These are phyloP conservation scores for Bufo bufo DNA, from an alignment of 2,113 vertebrate species.

Conservation along the genomic window DNA sequence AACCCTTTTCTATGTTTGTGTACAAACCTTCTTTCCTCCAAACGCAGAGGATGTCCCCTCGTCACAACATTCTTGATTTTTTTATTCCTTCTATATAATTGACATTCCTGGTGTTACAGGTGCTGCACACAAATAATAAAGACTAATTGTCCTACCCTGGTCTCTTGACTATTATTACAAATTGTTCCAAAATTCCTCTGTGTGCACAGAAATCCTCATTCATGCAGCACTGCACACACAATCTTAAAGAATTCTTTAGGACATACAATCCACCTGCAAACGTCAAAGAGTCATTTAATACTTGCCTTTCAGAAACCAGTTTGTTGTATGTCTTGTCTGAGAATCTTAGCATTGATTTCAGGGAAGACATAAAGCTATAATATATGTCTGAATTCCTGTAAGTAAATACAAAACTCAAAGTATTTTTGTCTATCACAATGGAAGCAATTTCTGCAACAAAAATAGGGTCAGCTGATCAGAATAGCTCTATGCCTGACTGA, in stretches of 20 bases:
- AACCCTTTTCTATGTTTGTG: too few species aligned
- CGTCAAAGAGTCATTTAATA: conserved; percentile 38
- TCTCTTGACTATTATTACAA: conserved; percentile 33
- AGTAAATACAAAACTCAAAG: background rate
- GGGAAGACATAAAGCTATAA: background rate
- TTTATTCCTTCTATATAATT: too few species aligned
- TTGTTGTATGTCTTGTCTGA: background rate
- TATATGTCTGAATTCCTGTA: background rate
- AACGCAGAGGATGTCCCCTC: too few species aligned
- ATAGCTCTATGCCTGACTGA: background rate
- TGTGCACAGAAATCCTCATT: conserved; percentile 44
- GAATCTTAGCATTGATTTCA: background rate
- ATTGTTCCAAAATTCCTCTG: conserved; percentile 10
- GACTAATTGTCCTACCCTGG: background rate
- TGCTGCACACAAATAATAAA: background rate
- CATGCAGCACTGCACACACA: conserved; percentile 28
- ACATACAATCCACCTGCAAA: conserved; percentile 32
- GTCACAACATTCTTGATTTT: too few species aligned
- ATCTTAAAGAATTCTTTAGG: conserved; percentile 39
- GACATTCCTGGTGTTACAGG: background rate
- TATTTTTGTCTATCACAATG: too few species aligned
- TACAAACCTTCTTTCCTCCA: too few species aligned
- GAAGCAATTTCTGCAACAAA: too few species aligned
- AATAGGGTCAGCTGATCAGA: too few species aligned
- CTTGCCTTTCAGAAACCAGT: background rate